Base-by-base conservation (phyloP, 1,140 invertebrate species). In the Sinonovacula constricta region DNA sequence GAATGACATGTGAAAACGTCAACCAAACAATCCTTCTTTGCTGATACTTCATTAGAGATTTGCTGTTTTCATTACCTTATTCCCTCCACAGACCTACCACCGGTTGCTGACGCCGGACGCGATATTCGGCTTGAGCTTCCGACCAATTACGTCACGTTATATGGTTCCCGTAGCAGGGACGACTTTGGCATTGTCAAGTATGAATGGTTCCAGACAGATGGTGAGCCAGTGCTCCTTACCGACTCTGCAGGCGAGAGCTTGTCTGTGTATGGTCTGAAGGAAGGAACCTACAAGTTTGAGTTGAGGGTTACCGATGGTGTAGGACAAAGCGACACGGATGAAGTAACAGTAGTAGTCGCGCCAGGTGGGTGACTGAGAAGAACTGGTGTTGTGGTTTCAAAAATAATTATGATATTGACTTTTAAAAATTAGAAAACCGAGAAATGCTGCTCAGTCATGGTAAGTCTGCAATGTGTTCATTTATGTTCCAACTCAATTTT, bases 251-350 rank as follows among this genome's bases (percentile, higher is more conserved):
- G 67, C 22, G 28, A 30, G 4, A 7, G 15, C 22, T 28, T 76
- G n/a, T 18, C 26, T 7, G 22, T 76, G 0, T n/a, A 33, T 4
- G 33, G 49, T 22, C 28, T 76, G 14, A 56, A 56, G 36, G 62
- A 66, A 54, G 72, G 62, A 63, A n/a, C n/a, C 0, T 76, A 76
- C 24, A 60, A 28, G 10, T 39, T 76, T 57, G 72, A 76, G 24
- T 24, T 76, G 26, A 34, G 34, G 12, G 72, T 76, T 1, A 45
- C 30, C 1, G 72, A 76, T 45, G 36, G 0, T 1, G 7, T 3
- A 10, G 72, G 72, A 28, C 72, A 67, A 15, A 15, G 1, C 2
- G 72, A 76, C 51, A 45, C 63, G 3, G 72, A 76, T 30, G 45
- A 22, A 12, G 72, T 76, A 0, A 22, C 22, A 54, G 28, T 74